phyloP scores from a whole-genome alignment of 2,797 vertebrate genomes.

The Nyctalus aviator region DNA sequence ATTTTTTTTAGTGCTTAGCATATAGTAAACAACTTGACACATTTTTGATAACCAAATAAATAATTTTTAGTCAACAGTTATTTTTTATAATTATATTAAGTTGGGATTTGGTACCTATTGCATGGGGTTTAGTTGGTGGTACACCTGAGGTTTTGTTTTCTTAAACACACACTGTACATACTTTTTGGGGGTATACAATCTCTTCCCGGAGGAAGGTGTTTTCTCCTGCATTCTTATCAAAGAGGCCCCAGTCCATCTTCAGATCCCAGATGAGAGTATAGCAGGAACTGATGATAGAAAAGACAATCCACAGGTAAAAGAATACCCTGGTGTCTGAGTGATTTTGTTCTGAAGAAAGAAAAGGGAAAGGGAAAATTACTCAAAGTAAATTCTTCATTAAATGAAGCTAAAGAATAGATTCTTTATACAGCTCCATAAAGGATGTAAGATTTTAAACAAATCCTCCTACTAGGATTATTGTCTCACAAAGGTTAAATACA shows the following conservation, averaged over 20 bases:
- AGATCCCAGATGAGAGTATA: conserved; percentile 99
- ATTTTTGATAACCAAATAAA: conserved; percentile 20
- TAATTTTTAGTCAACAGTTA: conserved; percentile 22
- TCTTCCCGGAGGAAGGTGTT: conserved; percentile 98
- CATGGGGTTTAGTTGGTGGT: conserved; percentile 11
- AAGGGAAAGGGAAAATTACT: neutral
- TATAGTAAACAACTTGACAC: neutral
- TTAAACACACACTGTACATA: conserved; percentile 80
- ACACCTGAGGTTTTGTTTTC: neutral
- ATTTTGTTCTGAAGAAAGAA: conserved; percentile 88
- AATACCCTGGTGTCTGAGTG: conserved; percentile 91
- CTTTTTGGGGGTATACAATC: conserved; percentile 99
- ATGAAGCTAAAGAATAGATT: conserved; percentile 36
- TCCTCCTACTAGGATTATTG: neutral
- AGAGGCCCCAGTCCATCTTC: conserved; percentile 99
- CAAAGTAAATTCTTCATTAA: conserved; percentile 49
- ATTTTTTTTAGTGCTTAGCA: conserved; percentile 19
- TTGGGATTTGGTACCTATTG: neutral
- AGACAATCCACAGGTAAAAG: conserved; percentile 96
- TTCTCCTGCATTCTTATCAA: conserved; percentile 97
- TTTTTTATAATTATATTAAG: conserved; percentile 39
- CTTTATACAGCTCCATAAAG: neutral
- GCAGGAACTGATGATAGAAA: conserved; percentile 94
- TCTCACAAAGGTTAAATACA: conserved; percentile 52
- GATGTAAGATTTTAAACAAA: conserved; percentile 44